A percentile compares a stretch with the other conserved stretches of the same genome.
phyloP scores from a whole-genome alignment of 2,797 vertebrate species.

The Pantherophis alleghaniensis region DNA sequence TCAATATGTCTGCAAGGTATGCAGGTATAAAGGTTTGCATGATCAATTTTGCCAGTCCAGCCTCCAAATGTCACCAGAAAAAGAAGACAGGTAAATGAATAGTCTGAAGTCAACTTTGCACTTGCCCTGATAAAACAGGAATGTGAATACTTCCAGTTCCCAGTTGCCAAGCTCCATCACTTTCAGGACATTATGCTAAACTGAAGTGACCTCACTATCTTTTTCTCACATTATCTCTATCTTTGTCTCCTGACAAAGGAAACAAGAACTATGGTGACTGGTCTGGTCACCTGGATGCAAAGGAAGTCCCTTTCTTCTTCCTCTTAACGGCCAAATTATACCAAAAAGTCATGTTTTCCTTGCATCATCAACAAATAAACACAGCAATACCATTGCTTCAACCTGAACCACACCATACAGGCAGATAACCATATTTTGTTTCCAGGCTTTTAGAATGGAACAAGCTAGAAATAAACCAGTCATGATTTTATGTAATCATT shows the following conservation, averaged over 20 bases:
- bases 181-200: neutral
- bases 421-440: neutral
- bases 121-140: neutral
- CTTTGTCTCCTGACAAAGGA: neutral
- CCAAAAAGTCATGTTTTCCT: neutral
- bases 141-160: neutral
- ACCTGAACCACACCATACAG: neutral
- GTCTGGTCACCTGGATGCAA: neutral
- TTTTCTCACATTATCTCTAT: conserved; percentile 3
- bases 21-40: neutral
- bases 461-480: neutral
- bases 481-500: neutral
- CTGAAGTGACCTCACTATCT: neutral
- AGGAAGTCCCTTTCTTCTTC: neutral
- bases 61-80: neutral
- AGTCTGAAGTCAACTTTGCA: neutral
- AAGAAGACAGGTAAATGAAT: neutral
- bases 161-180: neutral
- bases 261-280: neutral
- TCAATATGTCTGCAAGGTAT: conserved; percentile 1
- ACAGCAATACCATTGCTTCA: neutral
- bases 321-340: neutral
- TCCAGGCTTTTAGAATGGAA: neutral
- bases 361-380: neutral
- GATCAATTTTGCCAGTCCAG: neutral